phyloP scores from a whole-genome alignment of 2,113 vertebrate species.

The Gobius niger region DNA sequence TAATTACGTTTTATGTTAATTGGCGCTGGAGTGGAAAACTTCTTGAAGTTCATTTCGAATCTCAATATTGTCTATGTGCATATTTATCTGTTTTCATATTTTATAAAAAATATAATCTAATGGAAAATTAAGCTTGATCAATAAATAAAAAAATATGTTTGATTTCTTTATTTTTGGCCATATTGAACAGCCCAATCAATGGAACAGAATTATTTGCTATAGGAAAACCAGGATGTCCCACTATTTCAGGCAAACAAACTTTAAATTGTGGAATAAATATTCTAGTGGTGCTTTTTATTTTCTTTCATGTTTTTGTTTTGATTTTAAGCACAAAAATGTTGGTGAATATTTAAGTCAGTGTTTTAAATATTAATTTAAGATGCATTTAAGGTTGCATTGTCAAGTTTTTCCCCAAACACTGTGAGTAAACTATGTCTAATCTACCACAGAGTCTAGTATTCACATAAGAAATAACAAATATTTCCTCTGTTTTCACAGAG shows the following conservation, averaged over 20 bases:
- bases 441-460: slow-evolving; percentile 29
- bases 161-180: no score
- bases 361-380: slow-evolving; percentile 35
- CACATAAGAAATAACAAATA: slow-evolving; percentile 35
- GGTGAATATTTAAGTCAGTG: slow-evolving; percentile 4
- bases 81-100: no score
- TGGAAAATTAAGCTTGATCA: no score
- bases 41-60: no score
- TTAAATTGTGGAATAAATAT: neutral
- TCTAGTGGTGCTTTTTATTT: neutral
- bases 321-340: neutral
- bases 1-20: no score
- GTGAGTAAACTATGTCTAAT: slow-evolving; percentile 28
- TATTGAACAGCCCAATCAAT: no score
- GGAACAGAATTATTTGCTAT: neutral
- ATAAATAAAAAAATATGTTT: no score
- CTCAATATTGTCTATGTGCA: no score
- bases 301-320: neutral
- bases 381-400: slow-evolving; percentile 27
- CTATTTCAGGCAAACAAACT: neutral
- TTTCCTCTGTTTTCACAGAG: slow-evolving; percentile 10
- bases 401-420: slow-evolving; percentile 21
- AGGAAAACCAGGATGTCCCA: neutral
- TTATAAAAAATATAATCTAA: no score
- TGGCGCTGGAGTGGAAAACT: no score